Conservation (phyloP, 2,113 vertebrate species). For the Solea solea region DNA sequence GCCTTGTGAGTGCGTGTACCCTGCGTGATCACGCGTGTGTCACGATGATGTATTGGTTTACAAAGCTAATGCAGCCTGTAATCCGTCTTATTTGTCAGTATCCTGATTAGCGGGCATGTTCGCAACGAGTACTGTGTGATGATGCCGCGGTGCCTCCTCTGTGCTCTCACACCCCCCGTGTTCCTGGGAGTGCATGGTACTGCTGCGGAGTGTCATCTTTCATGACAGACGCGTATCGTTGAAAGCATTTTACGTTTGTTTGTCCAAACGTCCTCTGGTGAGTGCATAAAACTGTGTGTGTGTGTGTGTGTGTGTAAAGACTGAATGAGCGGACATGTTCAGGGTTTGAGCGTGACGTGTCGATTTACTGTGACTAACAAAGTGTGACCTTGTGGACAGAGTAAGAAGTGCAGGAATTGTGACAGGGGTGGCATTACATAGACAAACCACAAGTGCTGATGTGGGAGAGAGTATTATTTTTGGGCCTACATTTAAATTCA, state of each 20-base stretch:
- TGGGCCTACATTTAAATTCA: no score
- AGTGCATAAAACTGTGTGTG: slow-evolving; percentile 1
- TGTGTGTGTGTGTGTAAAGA: slow-evolving; percentile 12
- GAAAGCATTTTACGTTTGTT: not conserved
- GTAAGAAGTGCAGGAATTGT: slow-evolving; percentile 9
- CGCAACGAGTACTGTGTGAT: slow-evolving; percentile 3
- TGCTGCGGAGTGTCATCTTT: not conserved
- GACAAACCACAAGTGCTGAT: not conserved
- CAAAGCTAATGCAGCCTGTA: slow-evolving; percentile 32
- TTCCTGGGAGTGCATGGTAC: no score
- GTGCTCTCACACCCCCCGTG: not conserved
- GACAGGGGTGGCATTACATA: not conserved
- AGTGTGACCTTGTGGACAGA: slow-evolving; percentile 15
- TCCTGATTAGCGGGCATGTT: slow-evolving; percentile 53
- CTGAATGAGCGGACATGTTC: slow-evolving; percentile 1
- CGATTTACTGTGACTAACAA: slow-evolving; percentile 26
- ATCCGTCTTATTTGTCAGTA: slow-evolving; percentile 61
- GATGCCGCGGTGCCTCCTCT: not conserved
- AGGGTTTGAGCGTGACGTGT: slow-evolving; percentile 18
- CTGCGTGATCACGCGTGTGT: slow-evolving; percentile 17
- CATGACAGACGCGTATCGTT: slow-evolving; percentile 9
- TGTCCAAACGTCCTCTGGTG: not conserved
- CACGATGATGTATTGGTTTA: slow-evolving; percentile 56
- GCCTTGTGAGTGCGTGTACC: slow-evolving; percentile 1
- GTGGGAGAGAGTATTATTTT: not conserved